A percentile compares a stretch with the other conserved stretches of the same genome.
These are phyloP conservation scores for Protosalanx chinensis DNA, from an alignment of 2,797 vertebrate species.

Conservation along the genomic window DNA sequence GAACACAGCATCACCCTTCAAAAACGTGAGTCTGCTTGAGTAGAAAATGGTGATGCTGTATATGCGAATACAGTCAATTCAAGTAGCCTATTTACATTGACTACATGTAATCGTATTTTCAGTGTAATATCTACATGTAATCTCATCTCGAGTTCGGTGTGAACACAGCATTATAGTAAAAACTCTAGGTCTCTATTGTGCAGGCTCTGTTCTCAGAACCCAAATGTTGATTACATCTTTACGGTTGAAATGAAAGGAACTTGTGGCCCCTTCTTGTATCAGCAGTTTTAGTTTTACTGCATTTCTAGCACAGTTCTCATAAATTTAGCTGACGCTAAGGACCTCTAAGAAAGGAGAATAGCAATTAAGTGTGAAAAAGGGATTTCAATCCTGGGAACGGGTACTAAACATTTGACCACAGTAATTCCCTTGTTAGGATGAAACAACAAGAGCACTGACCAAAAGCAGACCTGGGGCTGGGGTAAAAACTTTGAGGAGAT, in stretches of 20 bases:
- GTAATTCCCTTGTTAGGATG: slow-evolving; percentile 24
- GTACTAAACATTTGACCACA: slow-evolving; percentile 34
- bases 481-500: slow-evolving; percentile 2
- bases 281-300: neutral
- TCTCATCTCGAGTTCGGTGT: too few species aligned
- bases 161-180: too few species aligned
- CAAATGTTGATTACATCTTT: slow-evolving; percentile 7
- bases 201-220: neutral
- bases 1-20: too few species aligned
- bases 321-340: slow-evolving; percentile 9
- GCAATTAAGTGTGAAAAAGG: slow-evolving; percentile 18
- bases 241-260: neutral
- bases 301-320: slow-evolving; percentile 18
- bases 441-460: slow-evolving; percentile 18
- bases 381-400: slow-evolving; percentile 24
- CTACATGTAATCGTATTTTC: too few species aligned
- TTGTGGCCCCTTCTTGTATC: neutral
- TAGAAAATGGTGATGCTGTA: too few species aligned
- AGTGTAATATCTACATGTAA: too few species aligned
- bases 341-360: slow-evolving; percentile 13
- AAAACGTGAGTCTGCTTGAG: too few species aligned
- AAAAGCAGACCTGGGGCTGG: neutral
- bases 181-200: neutral
- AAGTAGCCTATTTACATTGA: too few species aligned
- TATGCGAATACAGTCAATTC: too few species aligned